These are phyloP conservation scores for Eonycteris spelaea DNA, from an alignment of 2,113 vertebrate species.

Conservation along the genomic window DNA sequence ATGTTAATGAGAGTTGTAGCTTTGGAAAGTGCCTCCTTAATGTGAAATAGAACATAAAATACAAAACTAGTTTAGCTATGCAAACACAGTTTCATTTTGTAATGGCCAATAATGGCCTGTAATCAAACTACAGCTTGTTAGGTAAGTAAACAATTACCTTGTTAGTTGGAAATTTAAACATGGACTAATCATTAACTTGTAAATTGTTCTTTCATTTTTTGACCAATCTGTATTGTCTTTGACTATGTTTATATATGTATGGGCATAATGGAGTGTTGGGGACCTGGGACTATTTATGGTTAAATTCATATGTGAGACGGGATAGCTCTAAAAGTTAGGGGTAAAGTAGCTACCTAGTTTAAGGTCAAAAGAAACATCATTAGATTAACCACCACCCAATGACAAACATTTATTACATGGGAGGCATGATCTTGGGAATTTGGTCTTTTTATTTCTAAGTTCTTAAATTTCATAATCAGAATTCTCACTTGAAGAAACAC, in stretches of 20 bases:
- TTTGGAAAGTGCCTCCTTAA: slow-evolving; percentile 25
- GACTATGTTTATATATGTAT: neutral
- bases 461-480: slow-evolving; percentile 69
- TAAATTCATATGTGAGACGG: neutral
- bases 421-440: slow-evolving; percentile 31
- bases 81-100: slow-evolving; percentile 49
- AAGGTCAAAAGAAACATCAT: neutral
- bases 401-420: neutral
- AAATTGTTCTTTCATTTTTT: slow-evolving; percentile 24
- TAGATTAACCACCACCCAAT: neutral
- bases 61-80: slow-evolving; percentile 8
- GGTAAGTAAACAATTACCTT: slow-evolving; percentile 45
- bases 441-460: slow-evolving; percentile 48
- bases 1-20: neutral
- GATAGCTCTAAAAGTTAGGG: neutral
- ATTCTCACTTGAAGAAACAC: slow-evolving; percentile 43
- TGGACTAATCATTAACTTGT: slow-evolving; percentile 39
- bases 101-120: slow-evolving; percentile 43
- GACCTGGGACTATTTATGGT: neutral
- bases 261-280: neutral
- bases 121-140: slow-evolving; percentile 44
- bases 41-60: slow-evolving; percentile 34
- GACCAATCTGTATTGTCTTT: neutral
- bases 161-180: slow-evolving; percentile 50
- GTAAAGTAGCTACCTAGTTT: neutral